phyloP scores from a whole-genome alignment of 2,888 invertebrate species.

The Linyphia triangularis region DNA sequence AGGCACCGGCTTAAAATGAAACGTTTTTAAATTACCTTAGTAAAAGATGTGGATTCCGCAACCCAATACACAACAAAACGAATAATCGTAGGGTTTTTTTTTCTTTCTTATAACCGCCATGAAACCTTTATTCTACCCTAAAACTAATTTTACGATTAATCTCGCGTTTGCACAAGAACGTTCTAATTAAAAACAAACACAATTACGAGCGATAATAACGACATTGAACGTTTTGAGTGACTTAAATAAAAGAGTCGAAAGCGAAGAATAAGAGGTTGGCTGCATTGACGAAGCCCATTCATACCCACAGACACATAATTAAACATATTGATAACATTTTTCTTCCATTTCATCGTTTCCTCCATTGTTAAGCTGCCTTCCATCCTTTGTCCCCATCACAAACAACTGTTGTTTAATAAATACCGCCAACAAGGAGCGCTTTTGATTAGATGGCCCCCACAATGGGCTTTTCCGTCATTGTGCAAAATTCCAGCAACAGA shows the following conservation, averaged over 20 bases:
- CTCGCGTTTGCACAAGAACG: not conserved
- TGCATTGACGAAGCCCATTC: slow-evolving; percentile 51
- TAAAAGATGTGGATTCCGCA: no score
- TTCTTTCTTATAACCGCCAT: no score
- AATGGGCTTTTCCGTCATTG: slow-evolving; percentile 24
- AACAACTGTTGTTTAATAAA: slow-evolving; percentile 74
- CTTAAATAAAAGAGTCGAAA: slow-evolving; percentile 38
- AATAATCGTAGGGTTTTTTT: no score
- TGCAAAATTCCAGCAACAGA: slow-evolving; percentile 15
- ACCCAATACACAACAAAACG: no score
- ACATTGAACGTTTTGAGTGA: slow-evolving; percentile 35
- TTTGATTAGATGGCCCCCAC: slow-evolving; percentile 29
- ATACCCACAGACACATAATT: slow-evolving; percentile 63
- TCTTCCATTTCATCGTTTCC: slow-evolving; percentile 52
- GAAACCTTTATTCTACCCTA: not conserved
- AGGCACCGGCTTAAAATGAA: no score
- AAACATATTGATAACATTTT: slow-evolving; percentile 74
- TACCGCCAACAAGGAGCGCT: slow-evolving; percentile 48
- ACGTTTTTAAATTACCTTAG: no score
- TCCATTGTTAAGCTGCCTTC: slow-evolving; percentile 45
- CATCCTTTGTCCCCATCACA: slow-evolving; percentile 62
- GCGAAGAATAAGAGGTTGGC: slow-evolving; percentile 11
- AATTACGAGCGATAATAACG: slow-evolving; percentile 20
- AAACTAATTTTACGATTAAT: slow-evolving; percentile 34
- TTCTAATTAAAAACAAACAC: not conserved